A percentile compares a stretch with the other conserved stretches of the same genome.
Conservation (phyloP, 2,797 vertebrate species). For the Synaphobranchus kaupii region DNA sequence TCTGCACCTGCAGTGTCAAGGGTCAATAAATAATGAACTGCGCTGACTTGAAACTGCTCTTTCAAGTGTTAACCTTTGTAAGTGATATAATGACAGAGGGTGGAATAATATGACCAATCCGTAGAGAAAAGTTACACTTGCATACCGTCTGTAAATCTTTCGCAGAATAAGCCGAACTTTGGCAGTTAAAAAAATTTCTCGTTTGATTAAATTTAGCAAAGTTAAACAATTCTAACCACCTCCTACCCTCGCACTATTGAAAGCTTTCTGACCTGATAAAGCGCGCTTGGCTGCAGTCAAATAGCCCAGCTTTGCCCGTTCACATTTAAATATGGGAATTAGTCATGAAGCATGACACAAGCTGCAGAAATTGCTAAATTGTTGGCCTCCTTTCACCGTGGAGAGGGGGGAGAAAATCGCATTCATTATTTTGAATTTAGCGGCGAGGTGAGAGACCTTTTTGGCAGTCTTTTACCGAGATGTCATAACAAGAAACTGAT, state of each 20-base stretch:
- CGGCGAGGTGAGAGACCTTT: conserved; percentile 64
- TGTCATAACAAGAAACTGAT: conserved; percentile 48
- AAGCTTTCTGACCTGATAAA: conserved; percentile 84
- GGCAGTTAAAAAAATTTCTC: conserved; percentile 45
- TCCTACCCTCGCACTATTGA: conserved; percentile 77
- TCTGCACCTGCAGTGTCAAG: conserved; percentile 91
- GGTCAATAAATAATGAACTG: conserved; percentile 95
- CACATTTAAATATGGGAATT: conserved; percentile 89
- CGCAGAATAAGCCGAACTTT: conserved; percentile 39
- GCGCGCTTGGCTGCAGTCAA: conserved; percentile 86
- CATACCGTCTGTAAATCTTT: conserved; percentile 42
- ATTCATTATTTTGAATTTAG: conserved; percentile 66
- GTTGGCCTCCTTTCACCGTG: conserved; percentile 70
- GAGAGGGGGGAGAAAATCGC: conserved; percentile 52
- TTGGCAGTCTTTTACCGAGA: conserved; percentile 39
- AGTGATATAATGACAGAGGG: conserved; percentile 66
- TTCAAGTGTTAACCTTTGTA: conserved; percentile 80
- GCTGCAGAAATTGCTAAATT: conserved; percentile 82
- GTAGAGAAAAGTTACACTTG: conserved; percentile 39
- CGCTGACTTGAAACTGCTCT: conserved; percentile 86
- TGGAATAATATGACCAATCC: conserved; percentile 39
- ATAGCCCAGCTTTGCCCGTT: conserved; percentile 80
- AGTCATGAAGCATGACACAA: conserved; percentile 86
- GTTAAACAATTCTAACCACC: conserved; percentile 63
- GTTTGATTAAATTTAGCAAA: conserved; percentile 57